Conservation (phyloP, 2,113 vertebrate species). For the Oenanthe oenanthe region DNA sequence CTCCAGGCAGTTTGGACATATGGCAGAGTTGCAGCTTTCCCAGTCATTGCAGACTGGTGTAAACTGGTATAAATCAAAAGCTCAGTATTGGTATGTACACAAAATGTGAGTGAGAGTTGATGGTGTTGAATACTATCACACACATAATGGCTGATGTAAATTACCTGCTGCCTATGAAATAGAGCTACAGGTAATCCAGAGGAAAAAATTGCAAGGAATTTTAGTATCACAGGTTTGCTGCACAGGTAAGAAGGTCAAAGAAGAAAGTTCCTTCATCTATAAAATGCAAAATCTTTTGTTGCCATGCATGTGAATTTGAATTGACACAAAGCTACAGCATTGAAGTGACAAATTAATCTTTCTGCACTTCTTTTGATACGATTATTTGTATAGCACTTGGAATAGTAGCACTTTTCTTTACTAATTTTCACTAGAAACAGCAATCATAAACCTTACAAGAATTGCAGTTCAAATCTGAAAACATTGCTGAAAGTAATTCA, state of each 20-base stretch:
- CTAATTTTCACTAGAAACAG: not conserved
- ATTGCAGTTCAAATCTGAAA: not conserved
- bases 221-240: not conserved
- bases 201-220: not conserved
- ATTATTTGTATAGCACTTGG: not conserved
- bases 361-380: not conserved
- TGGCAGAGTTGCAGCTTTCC: not conserved
- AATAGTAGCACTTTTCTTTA: not conserved
- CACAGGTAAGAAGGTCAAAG: not conserved
- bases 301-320: not conserved
- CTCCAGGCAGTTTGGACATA: not conserved
- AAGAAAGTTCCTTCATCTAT: not conserved
- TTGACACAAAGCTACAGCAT: not conserved
- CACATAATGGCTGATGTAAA: not conserved
- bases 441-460: not conserved
- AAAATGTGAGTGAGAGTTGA: not conserved
- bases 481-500: not conserved
- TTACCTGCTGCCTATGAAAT: not conserved
- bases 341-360: not conserved
- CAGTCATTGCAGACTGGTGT: not conserved
- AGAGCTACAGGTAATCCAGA: not conserved
- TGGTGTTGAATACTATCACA: not conserved
- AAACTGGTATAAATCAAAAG: not conserved
- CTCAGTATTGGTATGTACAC: not conserved
- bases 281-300: not conserved